A percentile compares a stretch with the other conserved stretches of the same genome.
These are phyloP conservation scores for Phania funesta DNA, from an alignment of 2,888 invertebrate genomes.

Conservation along the genomic window DNA sequence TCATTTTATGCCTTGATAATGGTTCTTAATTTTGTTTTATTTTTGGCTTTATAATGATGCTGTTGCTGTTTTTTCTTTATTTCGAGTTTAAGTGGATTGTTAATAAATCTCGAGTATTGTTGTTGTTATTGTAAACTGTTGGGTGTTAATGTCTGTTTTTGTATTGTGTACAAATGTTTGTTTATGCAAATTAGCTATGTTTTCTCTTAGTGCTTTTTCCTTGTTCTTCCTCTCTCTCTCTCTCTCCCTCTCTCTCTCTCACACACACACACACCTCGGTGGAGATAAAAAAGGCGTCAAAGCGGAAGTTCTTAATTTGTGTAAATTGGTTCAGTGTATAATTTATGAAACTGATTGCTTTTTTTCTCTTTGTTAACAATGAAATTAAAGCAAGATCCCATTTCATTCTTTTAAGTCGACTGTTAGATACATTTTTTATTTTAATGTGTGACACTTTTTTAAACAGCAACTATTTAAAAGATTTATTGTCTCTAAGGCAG, in stretches of 20 bases:
- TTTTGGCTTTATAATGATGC: background rate
- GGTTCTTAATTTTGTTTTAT: constrained; percentile 2
- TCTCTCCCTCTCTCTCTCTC: background rate
- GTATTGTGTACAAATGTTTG: constrained; percentile 37
- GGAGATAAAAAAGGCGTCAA: constrained; percentile 63
- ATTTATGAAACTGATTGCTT: constrained; percentile 62
- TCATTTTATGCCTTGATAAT: constrained; percentile 38
- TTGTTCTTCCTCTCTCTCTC: background rate
- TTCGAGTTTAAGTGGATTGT: constrained; percentile 41
- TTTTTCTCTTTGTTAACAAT: constrained; percentile 27
- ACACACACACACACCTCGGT: background rate
- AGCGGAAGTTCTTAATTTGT: constrained; percentile 68
- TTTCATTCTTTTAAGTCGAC: constrained; percentile 16
- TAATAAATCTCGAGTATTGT: constrained; percentile 29
- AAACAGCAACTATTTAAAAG: constrained; percentile 53
- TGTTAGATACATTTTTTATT: constrained; percentile 21
- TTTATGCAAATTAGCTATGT: constrained; percentile 64
- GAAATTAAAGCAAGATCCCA: background rate
- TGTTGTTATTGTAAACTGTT: constrained; percentile 17
- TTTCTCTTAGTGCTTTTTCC: no score
- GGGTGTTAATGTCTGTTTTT: constrained; percentile 48
- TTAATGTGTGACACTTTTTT: constrained; percentile 55
- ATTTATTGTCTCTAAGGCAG: constrained; percentile 39
- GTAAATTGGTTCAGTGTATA: constrained; percentile 64
- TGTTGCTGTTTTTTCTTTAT: constrained; percentile 9